Conservation (phyloP, 2,797 vertebrate genomes). For the Eptatretus atami region DNA sequence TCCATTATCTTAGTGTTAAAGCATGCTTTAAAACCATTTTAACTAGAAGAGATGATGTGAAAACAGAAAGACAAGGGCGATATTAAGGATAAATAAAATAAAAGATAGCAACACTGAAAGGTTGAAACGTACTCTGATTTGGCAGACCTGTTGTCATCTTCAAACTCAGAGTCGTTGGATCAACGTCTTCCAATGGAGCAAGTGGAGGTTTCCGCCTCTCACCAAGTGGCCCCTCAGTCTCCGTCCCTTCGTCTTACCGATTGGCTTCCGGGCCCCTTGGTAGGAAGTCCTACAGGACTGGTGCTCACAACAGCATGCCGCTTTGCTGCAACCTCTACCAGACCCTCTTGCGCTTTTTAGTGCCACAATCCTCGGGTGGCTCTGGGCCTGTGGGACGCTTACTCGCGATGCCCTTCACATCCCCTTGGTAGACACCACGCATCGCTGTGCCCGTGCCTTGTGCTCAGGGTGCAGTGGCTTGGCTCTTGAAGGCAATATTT, state of each 20-base stretch:
- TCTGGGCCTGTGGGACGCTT: constrained; percentile 53
- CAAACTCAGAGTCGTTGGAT: constrained; percentile 68
- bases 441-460: constrained; percentile 63
- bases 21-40: no score
- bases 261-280: constrained; percentile 32
- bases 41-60: no score
- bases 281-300: constrained; percentile 25
- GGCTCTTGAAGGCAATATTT: constrained; percentile 82
- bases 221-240: constrained; percentile 18
- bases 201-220: constrained; percentile 39
- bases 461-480: constrained; percentile 73
- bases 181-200: constrained; percentile 39
- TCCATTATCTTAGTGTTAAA: no score
- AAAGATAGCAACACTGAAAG: no score
- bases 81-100: no score
- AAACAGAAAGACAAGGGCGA: no score
- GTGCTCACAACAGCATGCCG: neutral
- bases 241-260: constrained; percentile 7
- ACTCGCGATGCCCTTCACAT: constrained; percentile 35
- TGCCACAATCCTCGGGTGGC: constrained; percentile 47
- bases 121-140: constrained; percentile 43
- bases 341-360: constrained; percentile 80
- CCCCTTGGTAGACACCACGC: constrained; percentile 24
- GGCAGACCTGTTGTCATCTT: constrained; percentile 68
- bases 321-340: constrained; percentile 27